Conservation (phyloP, 2,797 vertebrate genomes). For the Pelobates cultripes region DNA sequence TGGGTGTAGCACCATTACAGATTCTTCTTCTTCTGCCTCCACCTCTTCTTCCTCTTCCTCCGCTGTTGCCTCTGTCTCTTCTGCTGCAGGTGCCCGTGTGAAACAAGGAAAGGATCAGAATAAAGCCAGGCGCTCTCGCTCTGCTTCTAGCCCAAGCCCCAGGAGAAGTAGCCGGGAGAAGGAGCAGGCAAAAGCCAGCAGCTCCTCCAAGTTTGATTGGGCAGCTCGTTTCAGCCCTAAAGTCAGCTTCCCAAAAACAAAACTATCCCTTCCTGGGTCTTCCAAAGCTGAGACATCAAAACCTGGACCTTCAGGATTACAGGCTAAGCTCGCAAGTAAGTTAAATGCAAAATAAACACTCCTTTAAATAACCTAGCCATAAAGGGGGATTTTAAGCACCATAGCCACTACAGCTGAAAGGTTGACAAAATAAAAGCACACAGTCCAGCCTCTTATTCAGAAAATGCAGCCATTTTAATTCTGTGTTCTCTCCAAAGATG, state of each 20-base stretch:
- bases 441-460: too few relatives aligned
- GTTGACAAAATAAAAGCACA: too few relatives aligned
- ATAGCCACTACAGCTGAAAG: too few relatives aligned
- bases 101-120: constrained; percentile 99
- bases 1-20: constrained; percentile 98
- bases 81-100: constrained; percentile 83
- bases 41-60: constrained; percentile 97
- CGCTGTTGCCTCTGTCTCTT: constrained; percentile 85
- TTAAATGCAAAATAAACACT: constrained; percentile 54
- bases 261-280: constrained; percentile 96
- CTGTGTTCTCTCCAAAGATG: too few relatives aligned
- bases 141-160: constrained; percentile 95
- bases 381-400: too few relatives aligned
- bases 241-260: constrained; percentile 99
- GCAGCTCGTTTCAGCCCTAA: constrained; percentile 97
- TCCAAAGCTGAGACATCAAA: constrained; percentile 98
- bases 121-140: constrained; percentile 94
- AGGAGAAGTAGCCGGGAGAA: constrained; percentile 93
- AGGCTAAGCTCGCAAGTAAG: constrained; percentile 99
- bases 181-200: constrained; percentile 90
- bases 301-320: constrained; percentile 98
- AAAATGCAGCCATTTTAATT: too few relatives aligned
- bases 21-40: constrained; percentile 96
- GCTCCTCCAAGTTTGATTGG: constrained; percentile 99
- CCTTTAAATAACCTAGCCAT: too few relatives aligned